Evolutionary conservation across 2,888 invertebrate genomes (phyloP).

Genomic region (Folsomia candida): DNA sequence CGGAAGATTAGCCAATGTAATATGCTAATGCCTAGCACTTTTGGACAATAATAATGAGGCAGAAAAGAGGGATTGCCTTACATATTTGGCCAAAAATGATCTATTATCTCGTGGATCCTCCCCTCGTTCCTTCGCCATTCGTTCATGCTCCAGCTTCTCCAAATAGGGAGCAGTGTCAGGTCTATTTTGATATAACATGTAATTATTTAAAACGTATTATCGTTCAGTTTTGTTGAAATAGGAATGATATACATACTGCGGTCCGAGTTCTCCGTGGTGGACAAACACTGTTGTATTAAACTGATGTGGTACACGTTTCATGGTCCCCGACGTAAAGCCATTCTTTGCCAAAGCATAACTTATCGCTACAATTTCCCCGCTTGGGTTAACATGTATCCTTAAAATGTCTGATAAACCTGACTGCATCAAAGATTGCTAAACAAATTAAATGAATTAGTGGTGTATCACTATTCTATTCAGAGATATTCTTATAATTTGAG

Average conservation of each 20-base stretch:
- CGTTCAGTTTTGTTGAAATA: conserved; percentile 6
- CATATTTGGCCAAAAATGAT: conserved; percentile 96
- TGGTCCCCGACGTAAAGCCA: conserved; percentile 55
- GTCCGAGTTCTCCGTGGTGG: conserved; percentile 76
- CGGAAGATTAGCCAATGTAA: no score
- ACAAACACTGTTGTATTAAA: conserved; percentile 78
- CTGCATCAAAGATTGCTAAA: conserved; percentile 70
- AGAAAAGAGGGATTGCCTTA: conserved; percentile 60
- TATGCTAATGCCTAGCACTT: no score
- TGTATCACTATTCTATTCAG: conserved; percentile 28
- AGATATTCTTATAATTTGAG: conserved; percentile 16
- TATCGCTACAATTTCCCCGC: conserved; percentile 66
- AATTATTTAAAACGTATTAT: background rate
- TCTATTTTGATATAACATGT: conserved; percentile 59
- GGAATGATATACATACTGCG: conserved; percentile 61
- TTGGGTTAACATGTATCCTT: conserved; percentile 74
- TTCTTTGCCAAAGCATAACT: conserved; percentile 53
- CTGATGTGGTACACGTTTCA: conserved; percentile 58
- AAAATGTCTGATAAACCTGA: conserved; percentile 74
- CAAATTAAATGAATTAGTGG: conserved; percentile 42
- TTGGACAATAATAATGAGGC: no score
- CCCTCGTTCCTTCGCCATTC: conserved; percentile 81
- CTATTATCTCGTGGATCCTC: conserved; percentile 91
- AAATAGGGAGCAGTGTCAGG: conserved; percentile 95
- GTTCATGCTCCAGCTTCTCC: conserved; percentile 87